A percentile compares a stretch with the other conserved stretches of the same genome.
Evolutionary conservation across 1,140 invertebrate genomes (phyloP).

Genomic region (Drosophila leontia): DNA sequence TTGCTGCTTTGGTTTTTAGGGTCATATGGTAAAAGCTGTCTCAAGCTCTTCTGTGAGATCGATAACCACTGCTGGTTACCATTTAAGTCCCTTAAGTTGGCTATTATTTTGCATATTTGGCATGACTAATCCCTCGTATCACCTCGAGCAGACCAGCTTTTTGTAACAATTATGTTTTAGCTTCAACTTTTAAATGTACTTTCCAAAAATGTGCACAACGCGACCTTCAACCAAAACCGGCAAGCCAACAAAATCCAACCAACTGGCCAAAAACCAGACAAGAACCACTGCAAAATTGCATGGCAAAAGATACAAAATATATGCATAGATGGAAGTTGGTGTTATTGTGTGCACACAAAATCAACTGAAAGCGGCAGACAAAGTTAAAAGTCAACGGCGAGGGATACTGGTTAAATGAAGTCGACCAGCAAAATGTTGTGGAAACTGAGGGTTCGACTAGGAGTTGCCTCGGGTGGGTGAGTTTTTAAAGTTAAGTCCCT

Average conservation of each 20-base stretch:
- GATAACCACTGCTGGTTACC: not conserved
- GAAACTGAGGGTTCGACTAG: not conserved
- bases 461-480: not conserved
- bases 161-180: conserved; percentile 73
- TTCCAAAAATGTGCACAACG: conserved; percentile 68
- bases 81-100: not conserved
- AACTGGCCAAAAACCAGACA: conserved; percentile 51
- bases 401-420: conserved; percentile 57
- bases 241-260: conserved; percentile 33
- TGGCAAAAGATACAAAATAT: conserved; percentile 52
- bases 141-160: conserved; percentile 54
- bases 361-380: conserved; percentile 57
- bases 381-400: conserved; percentile 61
- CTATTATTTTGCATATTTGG: conserved; percentile 11
- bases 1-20: conserved; percentile 16
- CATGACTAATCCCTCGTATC: conserved; percentile 34
- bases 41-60: conserved; percentile 1
- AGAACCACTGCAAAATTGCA: conserved; percentile 55
- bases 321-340: conserved; percentile 29
- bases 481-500: too few relatives aligned
- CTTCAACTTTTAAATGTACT: conserved; percentile 75
- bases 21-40: conserved; percentile 24
- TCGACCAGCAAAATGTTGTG: conserved; percentile 26
- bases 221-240: conserved; percentile 68
- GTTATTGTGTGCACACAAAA: conserved; percentile 47